Percentiles rank a stretch among this genome's conserved stretches.
These are phyloP conservation scores for Anguilla rostrata DNA, from an alignment of 2,113 vertebrate genomes.

Conservation along the genomic window DNA sequence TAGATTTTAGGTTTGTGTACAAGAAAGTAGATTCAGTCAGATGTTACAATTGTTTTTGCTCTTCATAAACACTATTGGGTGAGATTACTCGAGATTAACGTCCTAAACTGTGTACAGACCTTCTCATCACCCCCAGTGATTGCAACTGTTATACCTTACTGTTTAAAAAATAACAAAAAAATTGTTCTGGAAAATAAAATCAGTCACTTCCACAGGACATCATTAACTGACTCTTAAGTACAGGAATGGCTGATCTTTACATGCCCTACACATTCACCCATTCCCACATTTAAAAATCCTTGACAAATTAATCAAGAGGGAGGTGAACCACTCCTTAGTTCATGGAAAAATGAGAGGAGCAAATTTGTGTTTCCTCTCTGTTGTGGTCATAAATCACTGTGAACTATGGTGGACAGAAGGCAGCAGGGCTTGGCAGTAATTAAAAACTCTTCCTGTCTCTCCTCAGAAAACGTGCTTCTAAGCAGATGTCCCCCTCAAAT, in stretches of 20 bases:
- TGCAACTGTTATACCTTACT: no score
- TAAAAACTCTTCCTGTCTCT: conserved; percentile 43
- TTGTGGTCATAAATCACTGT: conserved; percentile 50
- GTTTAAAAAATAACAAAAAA: background rate
- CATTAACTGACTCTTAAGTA: conserved; percentile 33
- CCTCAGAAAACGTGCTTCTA: conserved; percentile 11
- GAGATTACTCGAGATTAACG: no score
- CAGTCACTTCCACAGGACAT: background rate
- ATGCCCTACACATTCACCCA: conserved; percentile 11
- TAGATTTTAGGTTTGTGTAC: no score
- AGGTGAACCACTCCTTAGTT: conserved; percentile 33
- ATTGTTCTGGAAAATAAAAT: background rate
- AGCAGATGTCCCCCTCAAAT: conserved; percentile 12
- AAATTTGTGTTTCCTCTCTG: conserved; percentile 29
- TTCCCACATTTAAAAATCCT: conserved; percentile 24
- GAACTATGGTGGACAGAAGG: conserved; percentile 35
- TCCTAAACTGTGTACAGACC: no score
- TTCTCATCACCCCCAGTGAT: no score
- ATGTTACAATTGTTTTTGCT: no score
- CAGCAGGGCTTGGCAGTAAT: conserved; percentile 45
- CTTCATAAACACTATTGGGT: no score
- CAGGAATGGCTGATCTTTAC: conserved; percentile 12
- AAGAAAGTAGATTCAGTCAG: no score
- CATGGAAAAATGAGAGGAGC: conserved; percentile 32
- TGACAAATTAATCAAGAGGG: conserved; percentile 43